Conservation (phyloP, 2,797 vertebrate species). For the Pseudochirops corinnae region DNA sequence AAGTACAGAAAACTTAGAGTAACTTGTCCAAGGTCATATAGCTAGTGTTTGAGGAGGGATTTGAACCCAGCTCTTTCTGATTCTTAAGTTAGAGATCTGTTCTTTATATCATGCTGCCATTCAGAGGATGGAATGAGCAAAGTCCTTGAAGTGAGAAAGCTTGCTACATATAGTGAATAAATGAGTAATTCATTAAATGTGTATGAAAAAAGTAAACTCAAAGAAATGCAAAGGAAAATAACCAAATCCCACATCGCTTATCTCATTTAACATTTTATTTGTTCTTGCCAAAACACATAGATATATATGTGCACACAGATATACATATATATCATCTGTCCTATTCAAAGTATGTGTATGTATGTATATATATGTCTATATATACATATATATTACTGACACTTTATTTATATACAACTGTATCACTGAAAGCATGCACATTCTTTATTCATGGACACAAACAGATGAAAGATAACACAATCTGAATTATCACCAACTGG, state of each 20-base stretch:
- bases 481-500: constrained; percentile 31
- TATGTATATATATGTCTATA: neutral
- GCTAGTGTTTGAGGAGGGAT: neutral
- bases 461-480: constrained; percentile 38
- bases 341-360: neutral
- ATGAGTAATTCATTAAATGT: neutral
- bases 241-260: neutral
- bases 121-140: neutral
- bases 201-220: constrained; percentile 4
- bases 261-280: neutral
- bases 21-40: neutral
- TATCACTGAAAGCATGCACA: neutral
- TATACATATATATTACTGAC: neutral
- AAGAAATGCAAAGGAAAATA: constrained; percentile 29
- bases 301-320: neutral
- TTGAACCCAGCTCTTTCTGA: neutral
- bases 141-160: neutral
- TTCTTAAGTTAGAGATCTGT: neutral
- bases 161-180: neutral
- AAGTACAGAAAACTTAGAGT: neutral
- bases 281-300: neutral
- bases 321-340: neutral
- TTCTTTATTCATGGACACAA: constrained; percentile 33
- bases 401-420: neutral
- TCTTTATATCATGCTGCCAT: neutral